These are phyloP conservation scores for Maniola jurtina DNA, from an alignment of 1,140 invertebrate species.

Conservation along the genomic window DNA sequence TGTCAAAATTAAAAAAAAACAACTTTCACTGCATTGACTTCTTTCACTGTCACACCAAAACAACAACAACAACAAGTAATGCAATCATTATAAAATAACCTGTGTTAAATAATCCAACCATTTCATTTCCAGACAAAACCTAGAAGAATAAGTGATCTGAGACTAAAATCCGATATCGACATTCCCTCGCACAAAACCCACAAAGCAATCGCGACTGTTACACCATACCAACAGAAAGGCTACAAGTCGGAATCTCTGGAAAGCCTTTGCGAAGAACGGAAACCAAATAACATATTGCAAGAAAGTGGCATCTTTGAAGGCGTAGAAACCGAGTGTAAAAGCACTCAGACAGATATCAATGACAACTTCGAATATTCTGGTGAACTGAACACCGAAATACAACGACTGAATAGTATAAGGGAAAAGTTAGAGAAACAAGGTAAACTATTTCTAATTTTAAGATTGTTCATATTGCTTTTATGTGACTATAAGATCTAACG, in stretches of 20 bases:
- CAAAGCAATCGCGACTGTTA: slow-evolving; percentile 76
- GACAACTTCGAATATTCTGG: slow-evolving; percentile 72
- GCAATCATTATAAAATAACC: neutral
- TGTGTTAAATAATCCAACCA: neutral
- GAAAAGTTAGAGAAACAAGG: slow-evolving; percentile 77
- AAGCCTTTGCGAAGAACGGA: slow-evolving; percentile 64
- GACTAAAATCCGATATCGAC: slow-evolving; percentile 60
- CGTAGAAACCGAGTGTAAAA: slow-evolving; percentile 70
- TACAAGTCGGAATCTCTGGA: slow-evolving; percentile 68
- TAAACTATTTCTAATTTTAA: neutral
- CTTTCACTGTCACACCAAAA: too few relatives aligned
- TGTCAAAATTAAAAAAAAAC: too few relatives aligned
- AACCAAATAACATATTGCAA: slow-evolving; percentile 76
- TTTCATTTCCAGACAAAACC: slow-evolving; percentile 61
- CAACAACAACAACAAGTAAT: neutral
- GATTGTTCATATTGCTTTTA: too few relatives aligned
- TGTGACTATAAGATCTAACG: too few relatives aligned
- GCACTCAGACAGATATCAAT: slow-evolving; percentile 79
- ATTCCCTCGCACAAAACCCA: slow-evolving; percentile 67
- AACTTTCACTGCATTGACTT: too few relatives aligned
- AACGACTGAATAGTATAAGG: slow-evolving; percentile 79
- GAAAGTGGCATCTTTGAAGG: slow-evolving; percentile 84
- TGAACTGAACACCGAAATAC: slow-evolving; percentile 78
- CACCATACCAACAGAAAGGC: slow-evolving; percentile 73
- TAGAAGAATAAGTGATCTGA: slow-evolving; percentile 66